Evolutionary conservation across 2,797 vertebrate species (phyloP), one percentile per base, ranked within the genome.

Genomic region (Cephalopachus bancanus): DNA sequence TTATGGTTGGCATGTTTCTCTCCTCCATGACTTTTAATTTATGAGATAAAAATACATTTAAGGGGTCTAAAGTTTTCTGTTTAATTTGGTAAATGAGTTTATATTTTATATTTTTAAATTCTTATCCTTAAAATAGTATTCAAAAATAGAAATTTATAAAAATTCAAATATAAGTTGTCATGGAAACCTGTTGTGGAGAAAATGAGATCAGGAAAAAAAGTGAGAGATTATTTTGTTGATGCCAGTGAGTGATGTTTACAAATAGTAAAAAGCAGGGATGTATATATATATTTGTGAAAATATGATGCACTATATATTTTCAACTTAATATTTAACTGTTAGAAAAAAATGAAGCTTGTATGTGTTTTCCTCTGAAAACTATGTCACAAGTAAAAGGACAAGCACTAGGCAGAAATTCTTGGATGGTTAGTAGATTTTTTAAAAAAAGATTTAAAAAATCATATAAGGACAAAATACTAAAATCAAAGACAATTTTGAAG

Each of bases 121-220:
- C 93, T 97, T 98, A 97, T 97, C 89, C 57, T 94, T 97, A 98
- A 98, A 97, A 81, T 98, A 97, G 91, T 97, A 93, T 98, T 98
- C 98, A 98, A 98, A 98, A 98, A 98, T 98, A 98, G 98, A 98
- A 97, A 98, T 98, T 98, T 98, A 98, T 98, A 98, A 98, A 98
- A 98, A 98, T 98, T 98, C 95, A 98, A 98, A 98, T 98, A 97
- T 97, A 98, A 98, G 98, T 98, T 98, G 98, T 98, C 97, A 98
- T 99, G 97, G 98, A 98, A 98, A 99, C 98, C 97, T 98, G 94
- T 98, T 98, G 87, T 85, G 97, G 97, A 98, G 98, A 98, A 98
- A 98, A 95, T 97, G 97, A 0, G 83, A 93, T 83, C 76, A 97
- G 80, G 33, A 92, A 94, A 90, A 89, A 96, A 92, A 92, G 83